These are phyloP conservation scores for Alexandromys fortis DNA, from an alignment of 2,113 vertebrate species.

Conservation along the genomic window DNA sequence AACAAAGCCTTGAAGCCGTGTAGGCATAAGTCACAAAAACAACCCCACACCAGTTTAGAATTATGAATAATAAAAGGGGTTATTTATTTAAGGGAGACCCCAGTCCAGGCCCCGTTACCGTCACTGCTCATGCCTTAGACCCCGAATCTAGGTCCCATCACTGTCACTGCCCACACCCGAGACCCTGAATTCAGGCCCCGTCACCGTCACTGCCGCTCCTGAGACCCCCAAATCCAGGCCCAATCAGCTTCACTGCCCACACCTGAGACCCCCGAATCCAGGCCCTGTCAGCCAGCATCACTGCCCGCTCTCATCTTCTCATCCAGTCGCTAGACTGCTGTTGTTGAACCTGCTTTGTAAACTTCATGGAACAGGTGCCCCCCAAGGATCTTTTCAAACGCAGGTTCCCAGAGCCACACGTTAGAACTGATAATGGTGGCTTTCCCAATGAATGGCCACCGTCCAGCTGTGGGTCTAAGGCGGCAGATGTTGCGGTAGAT, in stretches of 20 bases:
- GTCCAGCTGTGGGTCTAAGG: neutral
- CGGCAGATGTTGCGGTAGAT: neutral
- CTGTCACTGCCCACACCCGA: no score
- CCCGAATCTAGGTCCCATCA: no score
- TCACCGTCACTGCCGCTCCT: no score
- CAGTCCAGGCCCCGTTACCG: no score
- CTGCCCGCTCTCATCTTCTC: neutral
- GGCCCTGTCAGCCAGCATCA: neutral
- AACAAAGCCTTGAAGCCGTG: no score
- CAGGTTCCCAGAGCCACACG: neutral
- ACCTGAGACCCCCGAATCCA: neutral
- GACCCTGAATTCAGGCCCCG: no score
- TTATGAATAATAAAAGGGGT: no score
- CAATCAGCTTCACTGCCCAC: accelerated
- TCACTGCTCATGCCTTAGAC: no score
- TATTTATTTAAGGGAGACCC: no score
- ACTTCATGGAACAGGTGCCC: neutral
- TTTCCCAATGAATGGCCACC: neutral
- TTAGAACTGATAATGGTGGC: neutral
- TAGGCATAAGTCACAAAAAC: no score
- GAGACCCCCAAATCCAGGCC: no score
- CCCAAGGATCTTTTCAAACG: neutral
- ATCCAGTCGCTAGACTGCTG: neutral
- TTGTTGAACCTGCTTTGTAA: neutral
- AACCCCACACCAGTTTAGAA: neutral